Percentiles rank a stretch among this genome's conserved stretches.
Conservation (phyloP, 2,888 invertebrate genomes). For the Plemyria rubiginata region DNA sequence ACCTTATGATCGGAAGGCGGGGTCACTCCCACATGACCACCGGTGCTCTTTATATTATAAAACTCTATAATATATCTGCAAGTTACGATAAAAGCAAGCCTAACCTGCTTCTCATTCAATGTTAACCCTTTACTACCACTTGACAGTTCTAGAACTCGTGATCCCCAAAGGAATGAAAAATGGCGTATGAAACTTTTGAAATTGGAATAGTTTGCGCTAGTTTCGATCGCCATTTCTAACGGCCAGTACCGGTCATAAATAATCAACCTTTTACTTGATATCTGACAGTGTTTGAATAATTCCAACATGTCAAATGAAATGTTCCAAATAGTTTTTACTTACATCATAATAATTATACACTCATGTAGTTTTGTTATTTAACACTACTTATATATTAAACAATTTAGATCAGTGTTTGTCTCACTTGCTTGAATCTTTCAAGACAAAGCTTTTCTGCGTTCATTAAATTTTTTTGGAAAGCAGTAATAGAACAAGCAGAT, state of each 20-base stretch:
- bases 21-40: too few relatives aligned
- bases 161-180: conserved; percentile 64
- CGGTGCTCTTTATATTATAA: too few relatives aligned
- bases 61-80: not conserved
- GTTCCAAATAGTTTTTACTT: too few relatives aligned
- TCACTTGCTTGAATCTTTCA: too few relatives aligned
- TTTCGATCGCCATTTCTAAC: conserved; percentile 41
- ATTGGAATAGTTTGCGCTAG: conserved; percentile 65
- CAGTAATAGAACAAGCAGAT: too few relatives aligned
- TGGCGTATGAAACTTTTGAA: conserved; percentile 60
- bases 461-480: too few relatives aligned
- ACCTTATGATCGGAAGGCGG: too few relatives aligned
- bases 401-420: too few relatives aligned
- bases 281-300: conserved; percentile 5
- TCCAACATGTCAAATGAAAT: not conserved
- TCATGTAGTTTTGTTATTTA: too few relatives aligned
- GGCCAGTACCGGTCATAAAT: conserved; percentile 36
- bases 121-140: conserved; percentile 46
- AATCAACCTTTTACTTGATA: conserved; percentile 21
- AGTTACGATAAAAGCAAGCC: conserved; percentile 23
- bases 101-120: conserved; percentile 33
- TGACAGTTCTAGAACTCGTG: conserved; percentile 49
- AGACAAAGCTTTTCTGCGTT: too few relatives aligned
- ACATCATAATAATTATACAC: too few relatives aligned
- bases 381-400: too few relatives aligned